Evolutionary conservation across 37 sponge, comb jelly and placozoan genomes (phyloP).

Genomic region (Tethya wilhelma): DNA sequence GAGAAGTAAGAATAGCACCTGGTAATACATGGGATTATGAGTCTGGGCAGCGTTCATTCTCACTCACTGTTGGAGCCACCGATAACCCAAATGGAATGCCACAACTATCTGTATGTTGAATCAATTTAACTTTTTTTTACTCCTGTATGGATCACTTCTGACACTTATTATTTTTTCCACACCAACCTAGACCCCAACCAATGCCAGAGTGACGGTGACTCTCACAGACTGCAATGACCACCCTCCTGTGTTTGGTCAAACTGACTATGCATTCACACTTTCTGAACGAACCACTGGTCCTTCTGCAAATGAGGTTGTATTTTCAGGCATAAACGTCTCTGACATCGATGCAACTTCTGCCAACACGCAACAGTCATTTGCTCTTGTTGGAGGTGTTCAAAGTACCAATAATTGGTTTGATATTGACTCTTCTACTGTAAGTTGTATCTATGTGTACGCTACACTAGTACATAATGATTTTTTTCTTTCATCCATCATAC

Average conservation of each 20-base stretch:
- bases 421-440: constrained; percentile 36
- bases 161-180: neutral
- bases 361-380: neutral
- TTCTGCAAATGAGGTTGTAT: constrained; percentile 17
- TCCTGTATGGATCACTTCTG: neutral
- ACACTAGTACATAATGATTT: neutral
- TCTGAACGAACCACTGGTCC: constrained; percentile 7
- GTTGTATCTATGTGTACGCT: neutral
- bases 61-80: constrained; percentile 14
- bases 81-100: neutral
- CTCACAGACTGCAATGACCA: constrained; percentile 57
- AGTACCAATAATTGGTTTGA: constrained; percentile 32
- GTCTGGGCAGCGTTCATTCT: neutral
- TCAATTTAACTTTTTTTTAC: neutral
- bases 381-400: neutral
- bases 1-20: neutral
- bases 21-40: constrained; percentile 18
- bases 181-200: neutral
- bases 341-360: constrained; percentile 31
- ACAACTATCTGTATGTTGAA: neutral
- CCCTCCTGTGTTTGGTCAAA: constrained; percentile 35
- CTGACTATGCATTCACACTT: neutral
- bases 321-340: constrained; percentile 1
- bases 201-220: constrained; percentile 23
- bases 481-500: neutral